These are phyloP conservation scores for Rhodeus uyekii DNA, from an alignment of 2,797 vertebrate species.

Conservation along the genomic window DNA sequence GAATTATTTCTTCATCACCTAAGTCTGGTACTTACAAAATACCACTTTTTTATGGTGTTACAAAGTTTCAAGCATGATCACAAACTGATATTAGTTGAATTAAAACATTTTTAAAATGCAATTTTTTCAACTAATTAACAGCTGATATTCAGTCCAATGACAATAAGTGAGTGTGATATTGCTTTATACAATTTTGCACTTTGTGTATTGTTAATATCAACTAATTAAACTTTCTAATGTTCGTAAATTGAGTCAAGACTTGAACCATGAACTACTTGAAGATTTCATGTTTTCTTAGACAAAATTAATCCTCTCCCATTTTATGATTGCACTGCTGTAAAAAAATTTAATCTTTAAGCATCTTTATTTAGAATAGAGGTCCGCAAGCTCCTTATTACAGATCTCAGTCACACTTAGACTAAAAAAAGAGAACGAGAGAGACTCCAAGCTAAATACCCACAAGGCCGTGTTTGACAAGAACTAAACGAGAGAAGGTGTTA, in stretches of 20 bases:
- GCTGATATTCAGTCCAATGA: background rate
- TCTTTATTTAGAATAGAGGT: slow-evolving; percentile 25
- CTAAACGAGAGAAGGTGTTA: slow-evolving; percentile 27
- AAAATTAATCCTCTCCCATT: background rate
- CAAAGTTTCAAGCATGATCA: slow-evolving; percentile 1
- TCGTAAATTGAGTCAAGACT: background rate
- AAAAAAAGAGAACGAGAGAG: slow-evolving; percentile 28
- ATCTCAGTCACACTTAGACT: slow-evolving; percentile 25
- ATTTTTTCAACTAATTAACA: background rate
- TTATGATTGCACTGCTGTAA: background rate
- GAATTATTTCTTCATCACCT: background rate
- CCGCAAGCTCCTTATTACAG: slow-evolving; percentile 27
- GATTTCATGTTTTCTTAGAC: background rate
- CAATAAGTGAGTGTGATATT: background rate
- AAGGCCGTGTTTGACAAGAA: slow-evolving; percentile 36
- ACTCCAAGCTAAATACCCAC: slow-evolving; percentile 40
- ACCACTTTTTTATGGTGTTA: background rate
- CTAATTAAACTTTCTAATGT: background rate
- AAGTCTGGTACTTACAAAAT: background rate
- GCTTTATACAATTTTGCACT: background rate
- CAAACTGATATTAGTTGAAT: background rate
- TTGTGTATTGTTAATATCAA: background rate
- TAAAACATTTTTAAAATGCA: background rate
- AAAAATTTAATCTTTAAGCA: background rate
- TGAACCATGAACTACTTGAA: background rate